Conservation (phyloP, 1,140 invertebrate species). For the Potamilus streckersoni region DNA sequence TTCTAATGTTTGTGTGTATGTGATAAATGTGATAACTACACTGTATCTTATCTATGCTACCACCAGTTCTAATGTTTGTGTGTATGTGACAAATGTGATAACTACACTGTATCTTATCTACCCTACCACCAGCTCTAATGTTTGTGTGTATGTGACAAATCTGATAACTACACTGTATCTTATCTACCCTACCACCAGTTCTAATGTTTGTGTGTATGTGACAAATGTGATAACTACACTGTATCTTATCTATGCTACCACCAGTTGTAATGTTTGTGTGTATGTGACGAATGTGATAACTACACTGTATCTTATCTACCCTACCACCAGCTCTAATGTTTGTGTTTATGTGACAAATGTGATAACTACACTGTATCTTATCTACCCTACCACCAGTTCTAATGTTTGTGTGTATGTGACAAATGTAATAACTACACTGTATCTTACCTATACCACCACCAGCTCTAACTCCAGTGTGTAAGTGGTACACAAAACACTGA, state of each 20-base stretch:
- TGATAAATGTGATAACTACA: too few species aligned
- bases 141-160: too few species aligned
- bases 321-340: constrained; percentile 79
- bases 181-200: constrained; percentile 85
- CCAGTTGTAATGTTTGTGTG: constrained; percentile 69
- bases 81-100: too few species aligned
- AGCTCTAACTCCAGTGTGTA: constrained; percentile 98
- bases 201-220: constrained; percentile 71
- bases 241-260: constrained; percentile 77
- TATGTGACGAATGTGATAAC: too few species aligned
- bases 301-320: constrained; percentile 77
- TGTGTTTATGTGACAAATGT: too few species aligned
- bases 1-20: constrained; percentile 74
- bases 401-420: too few species aligned
- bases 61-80: constrained; percentile 79
- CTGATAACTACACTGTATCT: constrained; percentile 17
- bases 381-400: constrained; percentile 73
- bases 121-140: constrained; percentile 83
- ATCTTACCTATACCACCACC: constrained; percentile 79
- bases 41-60: constrained; percentile 77
- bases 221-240: too few species aligned
- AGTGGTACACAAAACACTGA: constrained; percentile 99
- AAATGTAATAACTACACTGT: too few species aligned
- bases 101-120: constrained; percentile 73
- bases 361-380: constrained; percentile 34